Evolutionary conservation across 2,797 vertebrate species (phyloP), one percentile per base, ranked within the genome.

Genomic region (Ficedula albicollis): DNA sequence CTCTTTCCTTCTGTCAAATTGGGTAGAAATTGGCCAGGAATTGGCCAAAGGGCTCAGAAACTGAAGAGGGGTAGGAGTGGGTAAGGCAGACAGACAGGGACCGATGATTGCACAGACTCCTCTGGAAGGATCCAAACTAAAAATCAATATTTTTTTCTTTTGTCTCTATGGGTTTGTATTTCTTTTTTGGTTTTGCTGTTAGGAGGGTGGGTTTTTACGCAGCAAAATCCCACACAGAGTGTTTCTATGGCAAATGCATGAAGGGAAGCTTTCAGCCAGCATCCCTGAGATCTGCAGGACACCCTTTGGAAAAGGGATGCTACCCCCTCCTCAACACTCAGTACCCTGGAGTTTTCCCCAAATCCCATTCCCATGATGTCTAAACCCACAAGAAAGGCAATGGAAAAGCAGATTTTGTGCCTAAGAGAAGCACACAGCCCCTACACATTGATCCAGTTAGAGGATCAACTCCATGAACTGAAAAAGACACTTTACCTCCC

Each of bases 31-130:
- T 92, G 95, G 86, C 69, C 77, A 88, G 91, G 89, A 95, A 94
- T 84, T 96, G 96, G 95, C 94, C 94, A 88, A 93, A 94, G 96
- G 95, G 94, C 93, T 93, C 83, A 81, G 67, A 73, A 90, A 36
- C 49, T 78, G 34, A 51, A 22, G 62, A 84, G 77, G 84, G 73
- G 32, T 91, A 81, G 78, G 70, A 75, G 23, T 3, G 55, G 70
- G 77, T 34, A 89, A 32, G 58, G 95, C 91, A 95, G 94, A 55
- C 83, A 94, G 96, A 73, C 41, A 34, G 90, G 52, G 95, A 38
- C 78, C 15, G 1, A 29, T 81, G 91, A 93, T 51, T 90, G 69
- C 87, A 84, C 9, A n/a, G 91, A 32, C 85, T 95, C 87, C 73
- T 75, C 87, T 86, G 85, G 83, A 92, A 94, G 80, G 58, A 95